phyloP scores from a whole-genome alignment of 2,113 vertebrate species.

The Microtus montanus region DNA sequence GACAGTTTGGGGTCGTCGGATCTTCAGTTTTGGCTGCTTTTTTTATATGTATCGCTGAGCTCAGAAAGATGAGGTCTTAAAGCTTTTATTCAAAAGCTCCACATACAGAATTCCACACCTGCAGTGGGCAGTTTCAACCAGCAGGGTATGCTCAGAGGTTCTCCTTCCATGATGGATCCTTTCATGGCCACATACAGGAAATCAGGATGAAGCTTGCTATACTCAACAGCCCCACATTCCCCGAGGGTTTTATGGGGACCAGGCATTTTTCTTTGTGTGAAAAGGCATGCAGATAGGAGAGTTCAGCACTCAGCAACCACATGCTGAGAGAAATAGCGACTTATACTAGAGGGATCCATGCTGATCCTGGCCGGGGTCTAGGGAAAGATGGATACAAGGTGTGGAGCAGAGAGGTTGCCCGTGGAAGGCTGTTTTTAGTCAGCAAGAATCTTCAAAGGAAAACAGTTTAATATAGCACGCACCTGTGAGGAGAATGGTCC shows the following conservation, averaged over 20 bases:
- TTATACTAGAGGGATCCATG: fast-evolving
- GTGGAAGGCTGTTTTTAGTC: not conserved
- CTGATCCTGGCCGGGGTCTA: not conserved
- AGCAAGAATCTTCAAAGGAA: not conserved
- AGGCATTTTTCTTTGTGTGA: not conserved
- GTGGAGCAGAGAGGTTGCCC: not conserved
- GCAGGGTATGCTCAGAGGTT: not conserved
- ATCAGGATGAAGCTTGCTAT: not conserved
- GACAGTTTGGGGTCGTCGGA: not conserved
- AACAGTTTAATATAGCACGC: not conserved
- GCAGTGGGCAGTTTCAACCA: not conserved
- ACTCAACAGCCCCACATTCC: not conserved
- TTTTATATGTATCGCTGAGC: not conserved
- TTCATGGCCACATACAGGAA: not conserved
- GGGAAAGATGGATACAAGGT: not conserved
- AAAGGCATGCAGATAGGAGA: not conserved
- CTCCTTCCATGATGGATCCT: not conserved
- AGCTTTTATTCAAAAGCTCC: not conserved
- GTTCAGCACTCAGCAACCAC: not conserved
- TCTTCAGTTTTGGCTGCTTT: not conserved
- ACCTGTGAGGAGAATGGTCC: not conserved
- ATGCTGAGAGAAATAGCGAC: not conserved
- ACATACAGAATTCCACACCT: not conserved
- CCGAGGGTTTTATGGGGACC: not conserved
- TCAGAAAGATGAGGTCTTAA: not conserved